A percentile compares a stretch with the other conserved stretches of the same genome.
Conservation (phyloP, 2,797 vertebrate species). For the Tiaroga cobitis region DNA sequence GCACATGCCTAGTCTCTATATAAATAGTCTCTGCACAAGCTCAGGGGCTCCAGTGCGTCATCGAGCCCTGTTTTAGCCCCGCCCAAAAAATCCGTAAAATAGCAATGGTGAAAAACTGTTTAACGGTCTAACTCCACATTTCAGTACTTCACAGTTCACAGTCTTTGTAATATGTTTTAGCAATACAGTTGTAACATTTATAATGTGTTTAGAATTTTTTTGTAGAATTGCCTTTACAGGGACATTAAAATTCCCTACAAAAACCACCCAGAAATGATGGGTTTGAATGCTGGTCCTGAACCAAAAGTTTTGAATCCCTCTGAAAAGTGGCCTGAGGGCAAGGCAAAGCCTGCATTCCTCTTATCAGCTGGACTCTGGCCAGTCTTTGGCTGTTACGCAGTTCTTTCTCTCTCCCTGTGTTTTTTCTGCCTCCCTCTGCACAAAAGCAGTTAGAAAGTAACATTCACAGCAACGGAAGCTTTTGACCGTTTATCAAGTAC, state of each 20-base stretch:
- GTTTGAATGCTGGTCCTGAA: slow-evolving; percentile 28
- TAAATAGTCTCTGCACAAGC: too few relatives aligned
- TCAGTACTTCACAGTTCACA: too few relatives aligned
- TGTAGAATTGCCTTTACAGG: too few relatives aligned
- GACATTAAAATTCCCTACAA: neutral
- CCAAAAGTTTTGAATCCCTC: neutral
- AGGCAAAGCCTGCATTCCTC: slow-evolving; percentile 34
- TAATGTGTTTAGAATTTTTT: too few relatives aligned
- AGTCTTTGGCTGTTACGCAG: neutral
- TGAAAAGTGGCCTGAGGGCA: slow-evolving; percentile 15
- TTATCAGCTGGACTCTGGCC: slow-evolving; percentile 31
- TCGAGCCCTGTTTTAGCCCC: too few relatives aligned
- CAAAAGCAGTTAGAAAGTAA: slow-evolving; percentile 14
- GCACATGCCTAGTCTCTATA: too few relatives aligned
- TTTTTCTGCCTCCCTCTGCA: neutral
- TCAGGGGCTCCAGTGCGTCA: too few relatives aligned
- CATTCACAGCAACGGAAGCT: slow-evolving; percentile 9
- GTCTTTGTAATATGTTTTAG: too few relatives aligned
- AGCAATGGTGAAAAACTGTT: too few relatives aligned
- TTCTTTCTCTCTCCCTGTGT: neutral
- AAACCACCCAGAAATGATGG: neutral
- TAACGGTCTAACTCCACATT: too few relatives aligned
- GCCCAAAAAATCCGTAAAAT: too few relatives aligned
- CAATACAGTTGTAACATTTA: too few relatives aligned
- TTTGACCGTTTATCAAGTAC: neutral